Percentiles rank a stretch among this genome's conserved stretches.
These are phyloP conservation scores for Candidula unifasciata DNA, from an alignment of 2,888 invertebrate genomes.

Conservation along the genomic window DNA sequence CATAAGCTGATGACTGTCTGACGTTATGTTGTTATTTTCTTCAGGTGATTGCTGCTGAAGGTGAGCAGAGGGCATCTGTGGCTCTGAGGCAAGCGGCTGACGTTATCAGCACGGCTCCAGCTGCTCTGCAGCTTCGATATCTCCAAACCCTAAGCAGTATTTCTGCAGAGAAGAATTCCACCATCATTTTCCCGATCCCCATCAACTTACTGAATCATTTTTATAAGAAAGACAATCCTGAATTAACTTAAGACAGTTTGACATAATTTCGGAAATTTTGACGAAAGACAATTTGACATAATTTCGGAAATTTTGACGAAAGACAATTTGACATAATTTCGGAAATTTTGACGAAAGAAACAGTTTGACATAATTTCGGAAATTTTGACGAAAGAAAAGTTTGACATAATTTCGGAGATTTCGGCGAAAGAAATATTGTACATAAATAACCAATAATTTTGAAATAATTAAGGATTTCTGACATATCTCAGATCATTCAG, in stretches of 20 bases:
- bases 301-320: too few species aligned
- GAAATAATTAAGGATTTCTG: too few species aligned
- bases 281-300: too few species aligned
- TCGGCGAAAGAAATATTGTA: too few species aligned
- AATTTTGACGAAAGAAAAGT: too few species aligned
- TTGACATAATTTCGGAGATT: too few species aligned
- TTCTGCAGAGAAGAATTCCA: conserved; percentile 98
- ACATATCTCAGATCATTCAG: too few species aligned
- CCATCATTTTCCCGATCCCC: conserved; percentile 95
- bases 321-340: too few species aligned
- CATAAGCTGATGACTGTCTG: too few species aligned
- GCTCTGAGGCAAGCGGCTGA: conserved; percentile 96
- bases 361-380: not conserved
- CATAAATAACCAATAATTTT: too few species aligned
- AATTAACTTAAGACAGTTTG: not conserved
- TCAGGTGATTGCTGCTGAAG: conserved; percentile 94
- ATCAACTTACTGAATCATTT: conserved; percentile 84
- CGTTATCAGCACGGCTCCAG: conserved; percentile 94
- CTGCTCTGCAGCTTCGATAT: conserved; percentile 94
- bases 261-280: too few species aligned
- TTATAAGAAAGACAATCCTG: not conserved
- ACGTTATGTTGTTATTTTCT: conserved; percentile 50
- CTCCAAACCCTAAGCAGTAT: conserved; percentile 96
- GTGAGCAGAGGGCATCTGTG: conserved; percentile 95
- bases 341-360: too few species aligned